Evolutionary conservation across 2,888 invertebrate species (phyloP), one percentile per base, ranked within the genome.

Genomic region (Chrysolina americana): DNA sequence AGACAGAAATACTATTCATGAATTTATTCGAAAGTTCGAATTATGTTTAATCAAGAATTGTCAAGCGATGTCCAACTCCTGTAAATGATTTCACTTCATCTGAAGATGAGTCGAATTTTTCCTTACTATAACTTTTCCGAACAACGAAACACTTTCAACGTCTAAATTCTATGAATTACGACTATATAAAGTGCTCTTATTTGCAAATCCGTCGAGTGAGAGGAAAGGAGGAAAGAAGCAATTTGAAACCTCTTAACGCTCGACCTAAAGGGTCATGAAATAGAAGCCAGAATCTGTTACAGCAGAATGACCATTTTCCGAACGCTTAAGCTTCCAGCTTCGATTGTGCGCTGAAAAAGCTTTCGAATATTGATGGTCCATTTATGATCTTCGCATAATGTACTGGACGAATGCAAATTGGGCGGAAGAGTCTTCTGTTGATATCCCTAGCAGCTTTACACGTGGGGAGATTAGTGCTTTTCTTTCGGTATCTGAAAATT

Each of bases 261-360:
- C 63, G 59, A 44, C 59, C 59, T 65, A 53, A 70, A 78, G 74
- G 75, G 74, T 75, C 71, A 41, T 59, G 66, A 63, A 76, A 80
- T 73, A 68, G 73, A 50, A 48, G 70, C 21, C 65, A 63, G 74
- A 80, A 79, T 78, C 80, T 76, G 74, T 76, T 48, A 63, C 70
- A 68, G 70, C 65, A 71, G 78, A 81, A 77, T 83, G 80, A 79
- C 82, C 82, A 81, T 81, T 80, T 79, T 78, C 76, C 19, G 77
- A 78, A 62, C 71, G 78, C 78, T 79, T 79, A 80, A 78, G 59
- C 56, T 19, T 21, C 19, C 21, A 41, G 11, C 11, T 69, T 59
- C 41, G 76, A 70, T 68, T 69, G 70, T 23, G 28, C 9, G 5
- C 15, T 59, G 36, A 28, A 74, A 76, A 72, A 75, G 77, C 72